Evolutionary conservation across 2,888 invertebrate species (phyloP), one percentile per base, ranked within the genome.

Genomic region (Junonia oenone): DNA sequence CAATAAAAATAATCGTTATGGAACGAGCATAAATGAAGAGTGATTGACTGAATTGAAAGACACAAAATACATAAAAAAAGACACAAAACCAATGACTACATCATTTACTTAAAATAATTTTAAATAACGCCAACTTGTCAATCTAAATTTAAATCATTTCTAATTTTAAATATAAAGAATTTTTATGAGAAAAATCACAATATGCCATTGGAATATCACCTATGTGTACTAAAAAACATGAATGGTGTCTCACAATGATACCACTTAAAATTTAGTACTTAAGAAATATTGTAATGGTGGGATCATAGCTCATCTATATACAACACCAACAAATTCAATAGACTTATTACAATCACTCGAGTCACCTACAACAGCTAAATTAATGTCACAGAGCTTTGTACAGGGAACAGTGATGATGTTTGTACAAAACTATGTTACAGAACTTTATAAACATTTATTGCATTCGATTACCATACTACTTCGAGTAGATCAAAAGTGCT

Each of bases 251-350:
- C 69, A 55, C 74, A 69, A 77, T 73, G 79, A 83, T 78, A 83
- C 80, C 84, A 81, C 83, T 81, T 83, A 85, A 64, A 75, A 79
- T 81, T 82, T 87, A 88, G 81, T 83, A 84, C 87, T 86, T 86
- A 33, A 89, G 78, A 86, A 80, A 83, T 87, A 88, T 83, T 88
- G 78, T 76, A 81, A 88, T 90, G 90, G 90, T 90, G 90, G 90
- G 90, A 88, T 89, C 83, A 81, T 83, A 89, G 80, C 81, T 89
- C 83, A 82, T 84, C 81, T 89, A 90, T 88, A 81, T 88, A 89
- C 86, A 88, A 83, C 83, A 86, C 87, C 85, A 78, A 85, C 84
- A 80, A 79, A 79, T 84, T 81, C 74, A 82, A 78, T 83, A 84
- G 78, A 86, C 82, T 83, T 80, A 82, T 81, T 71, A 83, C 83